A percentile compares a stretch with the other conserved stretches of the same genome.
Conservation (phyloP, 2,797 vertebrate species). For the Pipistrellus nathusii region DNA sequence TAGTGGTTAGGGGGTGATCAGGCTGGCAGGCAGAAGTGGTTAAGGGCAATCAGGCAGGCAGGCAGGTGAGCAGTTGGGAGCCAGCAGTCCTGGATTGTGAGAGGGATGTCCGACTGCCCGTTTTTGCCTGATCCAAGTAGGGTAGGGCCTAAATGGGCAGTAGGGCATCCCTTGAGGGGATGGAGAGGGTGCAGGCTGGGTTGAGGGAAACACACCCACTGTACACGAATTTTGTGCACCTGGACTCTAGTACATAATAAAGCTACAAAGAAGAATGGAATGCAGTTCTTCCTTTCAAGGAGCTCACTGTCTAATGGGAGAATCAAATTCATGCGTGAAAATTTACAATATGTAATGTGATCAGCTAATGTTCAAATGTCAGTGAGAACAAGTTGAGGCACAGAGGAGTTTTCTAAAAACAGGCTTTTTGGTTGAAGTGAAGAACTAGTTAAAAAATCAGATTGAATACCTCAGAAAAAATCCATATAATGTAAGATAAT, state of each 20-base stretch:
- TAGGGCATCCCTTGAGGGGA: too few species aligned
- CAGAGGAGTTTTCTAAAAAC: background rate
- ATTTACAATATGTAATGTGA: background rate
- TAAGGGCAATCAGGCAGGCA: too few species aligned
- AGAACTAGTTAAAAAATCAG: slow-evolving; percentile 16
- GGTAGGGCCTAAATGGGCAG: too few species aligned
- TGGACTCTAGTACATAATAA: background rate
- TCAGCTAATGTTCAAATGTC: background rate
- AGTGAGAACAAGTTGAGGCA: background rate
- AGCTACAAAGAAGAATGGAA: background rate
- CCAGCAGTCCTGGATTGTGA: too few species aligned
- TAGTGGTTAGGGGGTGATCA: too few species aligned
- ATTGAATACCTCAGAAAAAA: background rate
- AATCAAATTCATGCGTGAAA: slow-evolving; percentile 9
- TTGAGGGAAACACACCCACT: too few species aligned
- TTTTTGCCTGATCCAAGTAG: too few species aligned
- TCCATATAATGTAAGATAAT: slow-evolving; percentile 6
- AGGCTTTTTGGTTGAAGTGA: background rate
- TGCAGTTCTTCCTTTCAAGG: background rate
- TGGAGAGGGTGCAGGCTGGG: too few species aligned
- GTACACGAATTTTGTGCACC: too few species aligned
- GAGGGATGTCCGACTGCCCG: too few species aligned
- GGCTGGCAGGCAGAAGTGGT: too few species aligned
- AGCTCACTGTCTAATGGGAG: background rate
- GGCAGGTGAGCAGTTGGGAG: too few species aligned